These are phyloP conservation scores for Frankliniella fusca DNA, from an alignment of 2,888 invertebrate species.

Conservation along the genomic window DNA sequence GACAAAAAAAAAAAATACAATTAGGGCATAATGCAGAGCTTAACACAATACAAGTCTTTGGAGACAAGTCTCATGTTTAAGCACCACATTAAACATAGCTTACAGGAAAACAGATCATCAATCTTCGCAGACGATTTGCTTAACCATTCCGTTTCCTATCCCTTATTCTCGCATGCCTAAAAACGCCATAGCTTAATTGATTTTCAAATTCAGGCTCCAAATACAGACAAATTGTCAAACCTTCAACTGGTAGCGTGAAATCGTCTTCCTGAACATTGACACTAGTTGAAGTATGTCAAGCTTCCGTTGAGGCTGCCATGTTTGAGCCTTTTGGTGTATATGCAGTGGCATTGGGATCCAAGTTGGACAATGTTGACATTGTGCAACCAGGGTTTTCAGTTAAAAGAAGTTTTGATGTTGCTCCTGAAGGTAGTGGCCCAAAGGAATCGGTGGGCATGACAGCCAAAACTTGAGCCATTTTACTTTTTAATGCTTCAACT, in stretches of 20 bases:
- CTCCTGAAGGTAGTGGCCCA: slow-evolving; percentile 52
- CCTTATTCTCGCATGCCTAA: too few relatives aligned
- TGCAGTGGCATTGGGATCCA: slow-evolving; percentile 88
- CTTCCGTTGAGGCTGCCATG: slow-evolving; percentile 57
- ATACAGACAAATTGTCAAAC: background rate
- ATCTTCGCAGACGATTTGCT: background rate
- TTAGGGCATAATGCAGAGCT: background rate
- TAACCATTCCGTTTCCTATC: background rate
- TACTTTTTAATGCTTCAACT: slow-evolving; percentile 82
- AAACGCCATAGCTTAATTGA: background rate
- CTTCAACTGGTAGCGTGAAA: background rate
- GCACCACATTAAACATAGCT: background rate
- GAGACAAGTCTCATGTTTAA: background rate
- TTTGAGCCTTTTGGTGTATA: slow-evolving; percentile 76
- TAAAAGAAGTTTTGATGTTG: slow-evolving; percentile 60
- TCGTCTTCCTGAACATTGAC: too few relatives aligned
- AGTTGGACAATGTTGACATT: slow-evolving; percentile 51
- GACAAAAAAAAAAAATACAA: background rate
- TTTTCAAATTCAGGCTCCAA: background rate
- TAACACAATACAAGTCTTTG: background rate
- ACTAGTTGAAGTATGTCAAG: slow-evolving; percentile 44
- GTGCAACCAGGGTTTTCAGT: slow-evolving; percentile 51
- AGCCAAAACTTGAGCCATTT: slow-evolving; percentile 88
- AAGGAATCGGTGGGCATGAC: slow-evolving; percentile 78
- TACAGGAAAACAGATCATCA: background rate